Percentiles rank a stretch among this genome's conserved stretches.
Conservation (phyloP, 1,140 invertebrate genomes). For the Thalassaphorura encarpata region DNA sequence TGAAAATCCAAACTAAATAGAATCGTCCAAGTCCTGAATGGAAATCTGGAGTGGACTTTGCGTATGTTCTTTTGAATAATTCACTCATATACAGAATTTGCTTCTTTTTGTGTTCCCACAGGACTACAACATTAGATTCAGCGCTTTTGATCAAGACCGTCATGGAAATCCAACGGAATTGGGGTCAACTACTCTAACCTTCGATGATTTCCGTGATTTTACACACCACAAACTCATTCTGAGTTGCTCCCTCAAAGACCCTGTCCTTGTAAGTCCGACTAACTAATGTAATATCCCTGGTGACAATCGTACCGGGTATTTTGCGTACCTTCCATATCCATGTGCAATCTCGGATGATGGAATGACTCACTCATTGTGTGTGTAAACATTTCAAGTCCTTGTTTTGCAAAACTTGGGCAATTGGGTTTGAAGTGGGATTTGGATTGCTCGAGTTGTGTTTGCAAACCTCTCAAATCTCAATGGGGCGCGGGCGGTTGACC, state of each 20-base stretch:
- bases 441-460: too few relatives aligned
- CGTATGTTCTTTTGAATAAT: too few relatives aligned
- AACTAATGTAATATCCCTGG: background rate
- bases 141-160: constrained; percentile 29
- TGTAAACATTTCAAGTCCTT: background rate
- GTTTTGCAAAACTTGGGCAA: background rate
- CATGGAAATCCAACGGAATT: constrained; percentile 31
- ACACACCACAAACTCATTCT: constrained; percentile 29
- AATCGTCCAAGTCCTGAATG: too few relatives aligned
- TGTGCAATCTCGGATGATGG: too few relatives aligned
- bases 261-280: constrained; percentile 24
- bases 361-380: too few relatives aligned
- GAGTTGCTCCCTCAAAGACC: constrained; percentile 30
- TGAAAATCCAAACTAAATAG: background rate
- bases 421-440: background rate
- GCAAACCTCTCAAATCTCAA: too few relatives aligned
- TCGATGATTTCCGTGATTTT: constrained; percentile 33
- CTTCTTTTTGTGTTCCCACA: constrained; percentile 14
- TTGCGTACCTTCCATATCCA: too few relatives aligned
- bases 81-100: background rate
- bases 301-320: too few relatives aligned
- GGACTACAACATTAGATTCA: constrained; percentile 31
- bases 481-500: too few relatives aligned
- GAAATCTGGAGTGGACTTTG: too few relatives aligned
- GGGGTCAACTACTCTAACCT: constrained; percentile 23